These are phyloP conservation scores for Etheostoma nigrum DNA, from an alignment of 2,797 vertebrate genomes.

Conservation along the genomic window DNA sequence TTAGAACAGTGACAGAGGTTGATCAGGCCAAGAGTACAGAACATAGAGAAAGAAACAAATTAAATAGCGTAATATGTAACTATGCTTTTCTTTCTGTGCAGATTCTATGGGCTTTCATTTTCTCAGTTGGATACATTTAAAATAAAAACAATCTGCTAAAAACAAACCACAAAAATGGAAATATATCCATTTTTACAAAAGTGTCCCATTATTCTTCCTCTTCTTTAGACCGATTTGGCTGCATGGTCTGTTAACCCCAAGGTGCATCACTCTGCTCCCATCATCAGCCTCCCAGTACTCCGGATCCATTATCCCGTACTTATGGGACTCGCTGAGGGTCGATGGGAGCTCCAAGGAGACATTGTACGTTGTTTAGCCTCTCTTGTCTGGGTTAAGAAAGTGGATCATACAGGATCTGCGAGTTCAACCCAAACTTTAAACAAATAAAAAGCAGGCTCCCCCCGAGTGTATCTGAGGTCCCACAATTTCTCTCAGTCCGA, in stretches of 20 bases:
- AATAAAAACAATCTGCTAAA: constrained; percentile 57
- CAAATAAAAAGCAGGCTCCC: constrained; percentile 16
- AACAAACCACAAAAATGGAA: constrained; percentile 56
- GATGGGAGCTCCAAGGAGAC: constrained; percentile 38
- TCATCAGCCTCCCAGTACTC: constrained; percentile 36
- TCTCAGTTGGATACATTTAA: constrained; percentile 56
- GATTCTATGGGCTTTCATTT: constrained; percentile 69
- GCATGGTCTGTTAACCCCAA: constrained; percentile 34
- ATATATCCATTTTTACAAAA: constrained; percentile 39
- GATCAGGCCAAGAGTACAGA: constrained; percentile 52
- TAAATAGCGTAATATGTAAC: constrained; percentile 62
- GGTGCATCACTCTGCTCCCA: constrained; percentile 53
- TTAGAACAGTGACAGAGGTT: constrained; percentile 54
- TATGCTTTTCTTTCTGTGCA: constrained; percentile 62
- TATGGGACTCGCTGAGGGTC: constrained; percentile 11
- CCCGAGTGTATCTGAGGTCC: constrained; percentile 29
- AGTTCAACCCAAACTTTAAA: constrained; percentile 45
- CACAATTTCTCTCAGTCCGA: constrained; percentile 33
- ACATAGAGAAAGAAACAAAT: constrained; percentile 55
- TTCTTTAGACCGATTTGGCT: constrained; percentile 44
- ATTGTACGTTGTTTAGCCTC: constrained; percentile 7
- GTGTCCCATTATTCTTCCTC: constrained; percentile 45
- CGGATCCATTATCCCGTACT: constrained; percentile 33
- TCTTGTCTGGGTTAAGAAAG: constrained; percentile 37
- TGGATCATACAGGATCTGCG: constrained; percentile 46